These are phyloP conservation scores for Rhyzopertha dominica DNA, from an alignment of 1,140 invertebrate genomes.

Conservation along the genomic window DNA sequence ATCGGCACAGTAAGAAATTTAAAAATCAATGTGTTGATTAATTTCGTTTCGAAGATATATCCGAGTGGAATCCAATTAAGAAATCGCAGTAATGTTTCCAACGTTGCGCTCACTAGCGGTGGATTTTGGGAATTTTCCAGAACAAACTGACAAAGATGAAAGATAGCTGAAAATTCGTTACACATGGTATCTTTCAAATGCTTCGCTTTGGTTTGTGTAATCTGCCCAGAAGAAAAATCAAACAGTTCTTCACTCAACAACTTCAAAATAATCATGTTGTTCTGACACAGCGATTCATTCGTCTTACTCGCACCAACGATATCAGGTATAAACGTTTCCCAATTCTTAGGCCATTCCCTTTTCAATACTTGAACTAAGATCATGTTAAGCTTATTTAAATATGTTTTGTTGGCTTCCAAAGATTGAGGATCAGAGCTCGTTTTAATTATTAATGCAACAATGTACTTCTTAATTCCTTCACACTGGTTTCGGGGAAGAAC, in stretches of 20 bases:
- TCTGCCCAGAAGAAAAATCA: slow-evolving; percentile 95
- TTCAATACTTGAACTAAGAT: slow-evolving; percentile 98
- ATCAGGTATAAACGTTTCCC: slow-evolving; percentile 98
- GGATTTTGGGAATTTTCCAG: slow-evolving; percentile 97
- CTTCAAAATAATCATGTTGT: slow-evolving; percentile 98
- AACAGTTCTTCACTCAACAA: slow-evolving; percentile 98
- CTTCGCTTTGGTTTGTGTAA: slow-evolving; percentile 98
- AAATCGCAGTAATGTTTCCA: slow-evolving; percentile 95
- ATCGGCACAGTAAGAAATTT: slow-evolving; percentile 97
- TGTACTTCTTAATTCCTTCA: slow-evolving; percentile 99
- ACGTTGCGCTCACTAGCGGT: slow-evolving; percentile 84
- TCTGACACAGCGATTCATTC: slow-evolving; percentile 97
- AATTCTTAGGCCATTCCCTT: slow-evolving; percentile 99
- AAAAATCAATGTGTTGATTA: slow-evolving; percentile 90
- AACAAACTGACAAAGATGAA: slow-evolving; percentile 96
- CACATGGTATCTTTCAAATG: slow-evolving; percentile 99
- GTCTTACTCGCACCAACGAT: slow-evolving; percentile 99
- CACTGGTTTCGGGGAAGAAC: slow-evolving; percentile 96
- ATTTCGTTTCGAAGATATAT: slow-evolving; percentile 98
- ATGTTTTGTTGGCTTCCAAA: slow-evolving; percentile 92
- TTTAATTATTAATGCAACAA: slow-evolving; percentile 97
- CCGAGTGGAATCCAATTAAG: slow-evolving; percentile 99
- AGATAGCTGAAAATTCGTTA: slow-evolving; percentile 96
- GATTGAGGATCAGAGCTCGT: slow-evolving; percentile 88
- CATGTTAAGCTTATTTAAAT: slow-evolving; percentile 98